These are phyloP conservation scores for Nettapus auritus DNA, from an alignment of 2,113 vertebrate species.

Conservation along the genomic window DNA sequence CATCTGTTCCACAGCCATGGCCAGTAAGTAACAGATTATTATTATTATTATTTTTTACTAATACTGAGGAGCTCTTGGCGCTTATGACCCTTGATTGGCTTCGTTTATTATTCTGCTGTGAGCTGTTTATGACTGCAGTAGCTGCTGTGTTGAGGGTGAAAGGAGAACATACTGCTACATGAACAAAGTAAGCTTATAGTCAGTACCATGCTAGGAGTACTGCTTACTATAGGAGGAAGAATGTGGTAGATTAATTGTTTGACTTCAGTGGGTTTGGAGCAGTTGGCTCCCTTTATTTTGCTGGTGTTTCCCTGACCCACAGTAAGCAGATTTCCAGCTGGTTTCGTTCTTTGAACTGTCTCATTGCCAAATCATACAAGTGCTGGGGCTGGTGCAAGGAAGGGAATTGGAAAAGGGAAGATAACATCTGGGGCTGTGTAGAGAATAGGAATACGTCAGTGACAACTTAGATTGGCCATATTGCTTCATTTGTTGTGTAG, in stretches of 20 bases:
- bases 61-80: background rate
- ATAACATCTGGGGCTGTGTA: background rate
- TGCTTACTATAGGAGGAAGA: background rate
- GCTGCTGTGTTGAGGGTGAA: background rate
- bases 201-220: background rate
- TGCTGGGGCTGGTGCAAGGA: background rate
- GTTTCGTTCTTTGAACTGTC: background rate
- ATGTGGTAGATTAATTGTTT: background rate
- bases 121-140: background rate
- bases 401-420: background rate
- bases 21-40: constrained; percentile 75
- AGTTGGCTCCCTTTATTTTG: background rate
- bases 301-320: background rate
- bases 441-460: too few relatives aligned
- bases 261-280: background rate
- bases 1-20: constrained; percentile 78
- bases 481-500: background rate
- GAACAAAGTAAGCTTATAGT: background rate
- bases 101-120: background rate
- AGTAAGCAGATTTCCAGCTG: background rate
- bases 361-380: background rate
- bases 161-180: background rate
- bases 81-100: background rate
- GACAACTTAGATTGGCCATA: too few relatives aligned
- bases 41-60: background rate